Percentiles rank a stretch among this genome's conserved stretches.
These are phyloP conservation scores for Phaethornis superciliosus DNA, from an alignment of 2,113 vertebrate species.

Conservation along the genomic window DNA sequence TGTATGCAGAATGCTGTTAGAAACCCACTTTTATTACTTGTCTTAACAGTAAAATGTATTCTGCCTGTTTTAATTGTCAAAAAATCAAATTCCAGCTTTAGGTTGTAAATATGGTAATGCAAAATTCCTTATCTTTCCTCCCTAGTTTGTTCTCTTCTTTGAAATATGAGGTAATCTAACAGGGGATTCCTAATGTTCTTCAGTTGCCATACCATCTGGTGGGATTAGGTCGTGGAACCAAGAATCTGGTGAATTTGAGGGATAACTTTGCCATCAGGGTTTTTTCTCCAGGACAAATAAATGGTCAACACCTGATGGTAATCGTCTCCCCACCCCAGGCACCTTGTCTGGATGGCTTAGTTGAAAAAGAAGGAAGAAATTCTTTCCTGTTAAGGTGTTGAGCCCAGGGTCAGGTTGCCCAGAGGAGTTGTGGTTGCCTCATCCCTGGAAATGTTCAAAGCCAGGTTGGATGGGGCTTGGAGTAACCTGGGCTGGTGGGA, in stretches of 20 bases:
- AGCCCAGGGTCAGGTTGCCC: too few species aligned
- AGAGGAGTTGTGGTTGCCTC: too few species aligned
- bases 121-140: neutral
- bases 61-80: neutral
- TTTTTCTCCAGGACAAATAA: neutral
- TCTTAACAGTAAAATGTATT: neutral
- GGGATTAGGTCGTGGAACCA: neutral
- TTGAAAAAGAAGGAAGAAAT: neutral
- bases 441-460: too few species aligned
- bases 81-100: neutral
- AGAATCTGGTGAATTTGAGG: neutral
- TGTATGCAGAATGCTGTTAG: neutral
- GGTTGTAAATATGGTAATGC: accelerated
- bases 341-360: neutral
- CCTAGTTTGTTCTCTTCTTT: accelerated
- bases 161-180: neutral
- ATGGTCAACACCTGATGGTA: neutral
- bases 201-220: neutral
- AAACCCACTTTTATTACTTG: neutral
- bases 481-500: too few species aligned
- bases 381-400: too few species aligned
- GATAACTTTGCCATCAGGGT: neutral
- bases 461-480: too few species aligned
- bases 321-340: neutral
- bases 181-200: neutral